Evolutionary conservation across 2,113 vertebrate genomes (phyloP), one percentile per base, ranked within the genome.

Genomic region (Cyanistes caeruleus): DNA sequence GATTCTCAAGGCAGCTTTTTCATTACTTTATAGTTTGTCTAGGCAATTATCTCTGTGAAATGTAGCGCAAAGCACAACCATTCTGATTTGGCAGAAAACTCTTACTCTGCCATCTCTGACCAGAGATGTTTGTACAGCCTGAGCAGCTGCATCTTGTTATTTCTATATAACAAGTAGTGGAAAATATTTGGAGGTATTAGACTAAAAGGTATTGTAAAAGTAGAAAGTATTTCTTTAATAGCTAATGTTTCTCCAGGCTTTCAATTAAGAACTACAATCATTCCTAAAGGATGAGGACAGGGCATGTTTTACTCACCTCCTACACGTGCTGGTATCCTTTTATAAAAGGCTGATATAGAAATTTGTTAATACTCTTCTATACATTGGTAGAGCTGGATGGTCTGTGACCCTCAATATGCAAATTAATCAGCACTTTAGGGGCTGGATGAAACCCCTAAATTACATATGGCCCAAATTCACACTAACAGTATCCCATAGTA

Each of bases 221-320:
- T 12, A 77, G 41, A n/a, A 93, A 87, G 67, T 27, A 52, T 11
- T 91, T 35, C 77, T 87, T 82, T 89, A 91, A 91, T 49, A 82
- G 60, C 73, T 87, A 31, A 52, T 21, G 72, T 75, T 83, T 85
- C 78, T 87, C 44, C 49, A 79, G 82, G 62, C 58, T 94, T 79
- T 78, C 69, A 94, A 84, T 77, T 84, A 93, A 91, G 85, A 91
- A 87, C 39, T 41, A 51, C 53, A 73, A 53, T 41, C 65, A 82
- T 22, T 89, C 30, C 33, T 83, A 91, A 68, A 53, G 58, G 33
- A 91, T 87, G 80, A 78, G 82, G 91, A 82, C 11, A 52, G 75
- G 21, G 64, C 31, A 39, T 68, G 62, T 82, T 85, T 93, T 69
- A 94, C 39, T 53, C 67, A 39, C 37, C 56, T 70, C 67, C 84